Percentiles rank a stretch among this genome's conserved stretches.
Conservation (phyloP, 1,140 invertebrate genomes). For the Conus ventricosus region DNA sequence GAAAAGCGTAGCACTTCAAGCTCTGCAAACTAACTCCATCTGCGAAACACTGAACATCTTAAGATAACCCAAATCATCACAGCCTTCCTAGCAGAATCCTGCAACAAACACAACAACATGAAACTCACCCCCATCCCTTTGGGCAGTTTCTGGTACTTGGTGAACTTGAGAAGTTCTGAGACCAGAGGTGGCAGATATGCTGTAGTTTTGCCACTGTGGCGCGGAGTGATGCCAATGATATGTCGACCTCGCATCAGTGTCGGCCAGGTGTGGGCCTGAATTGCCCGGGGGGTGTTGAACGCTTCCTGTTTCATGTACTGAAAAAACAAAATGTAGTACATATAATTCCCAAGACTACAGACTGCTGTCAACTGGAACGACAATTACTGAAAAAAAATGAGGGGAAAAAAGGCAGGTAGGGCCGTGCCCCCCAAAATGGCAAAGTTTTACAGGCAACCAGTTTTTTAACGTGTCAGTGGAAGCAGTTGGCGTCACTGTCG, state of each 20-base stretch:
- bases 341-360: too few relatives aligned
- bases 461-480: too few relatives aligned
- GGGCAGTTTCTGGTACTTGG: conserved; percentile 52
- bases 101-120: neutral
- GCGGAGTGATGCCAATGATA: conserved; percentile 63
- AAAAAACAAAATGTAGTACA: neutral
- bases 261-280: conserved; percentile 63
- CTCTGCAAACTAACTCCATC: too few relatives aligned
- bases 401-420: too few relatives aligned
- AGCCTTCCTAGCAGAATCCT: neutral
- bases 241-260: conserved; percentile 53
- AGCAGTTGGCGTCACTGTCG: too few relatives aligned
- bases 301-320: conserved; percentile 2
- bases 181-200: conserved; percentile 62
- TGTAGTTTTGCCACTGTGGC: conserved; percentile 59
- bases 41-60: too few relatives aligned
- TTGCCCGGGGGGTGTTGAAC: conserved; percentile 43
- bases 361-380: too few relatives aligned
- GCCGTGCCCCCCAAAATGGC: too few relatives aligned
- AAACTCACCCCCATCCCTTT: conserved; percentile 63
- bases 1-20: too few relatives aligned
- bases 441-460: too few relatives aligned
- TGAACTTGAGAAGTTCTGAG: conserved; percentile 44
- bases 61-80: too few relatives aligned
- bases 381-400: too few relatives aligned